These are phyloP conservation scores for Styela plicata DNA, from an alignment of 23 tunicate genomes.

Conservation along the genomic window DNA sequence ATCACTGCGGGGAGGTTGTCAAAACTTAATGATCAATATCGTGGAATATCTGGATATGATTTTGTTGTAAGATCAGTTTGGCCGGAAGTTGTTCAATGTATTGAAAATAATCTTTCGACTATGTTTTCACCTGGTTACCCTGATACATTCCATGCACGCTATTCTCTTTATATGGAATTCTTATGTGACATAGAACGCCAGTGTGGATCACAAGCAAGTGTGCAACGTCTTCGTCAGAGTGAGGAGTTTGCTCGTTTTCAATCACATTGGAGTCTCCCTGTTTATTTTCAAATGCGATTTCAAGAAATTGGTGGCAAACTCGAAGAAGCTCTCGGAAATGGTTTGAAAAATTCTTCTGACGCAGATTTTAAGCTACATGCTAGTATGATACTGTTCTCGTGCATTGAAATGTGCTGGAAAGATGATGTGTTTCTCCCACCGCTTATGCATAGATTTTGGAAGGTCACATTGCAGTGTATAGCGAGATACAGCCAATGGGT, in stretches of 20 bases:
- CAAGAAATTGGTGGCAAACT: slow-evolving; percentile 82
- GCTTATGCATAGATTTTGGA: slow-evolving; percentile 84
- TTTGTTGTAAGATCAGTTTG: slow-evolving; percentile 89
- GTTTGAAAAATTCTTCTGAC: not conserved
- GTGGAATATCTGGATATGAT: slow-evolving; percentile 94
- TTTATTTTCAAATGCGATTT: slow-evolving; percentile 94
- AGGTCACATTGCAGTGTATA: slow-evolving; percentile 60
- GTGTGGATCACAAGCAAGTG: slow-evolving; percentile 95
- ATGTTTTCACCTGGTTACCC: slow-evolving; percentile 78
- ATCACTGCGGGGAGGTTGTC: slow-evolving; percentile 84
- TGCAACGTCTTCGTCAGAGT: slow-evolving; percentile 64
- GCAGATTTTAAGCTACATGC: slow-evolving; percentile 32
- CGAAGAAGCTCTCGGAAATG: slow-evolving; percentile 28
- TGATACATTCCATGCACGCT: slow-evolving; percentile 68
- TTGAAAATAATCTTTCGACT: slow-evolving; percentile 56
- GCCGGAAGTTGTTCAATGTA: slow-evolving; percentile 67
- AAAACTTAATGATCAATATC: slow-evolving; percentile 61
- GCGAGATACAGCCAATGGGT: slow-evolving; percentile 70
- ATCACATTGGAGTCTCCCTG: slow-evolving; percentile 90
- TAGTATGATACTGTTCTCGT: slow-evolving; percentile 14
- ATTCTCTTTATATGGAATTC: slow-evolving; percentile 65
- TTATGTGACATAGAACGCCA: slow-evolving; percentile 59
- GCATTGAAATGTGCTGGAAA: slow-evolving; percentile 69
- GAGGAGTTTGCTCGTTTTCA: slow-evolving; percentile 48
- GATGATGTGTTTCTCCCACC: slow-evolving; percentile 50